These are phyloP conservation scores for Aphelenchoides besseyi DNA, from an alignment of 1,140 invertebrate species.

Conservation along the genomic window DNA sequence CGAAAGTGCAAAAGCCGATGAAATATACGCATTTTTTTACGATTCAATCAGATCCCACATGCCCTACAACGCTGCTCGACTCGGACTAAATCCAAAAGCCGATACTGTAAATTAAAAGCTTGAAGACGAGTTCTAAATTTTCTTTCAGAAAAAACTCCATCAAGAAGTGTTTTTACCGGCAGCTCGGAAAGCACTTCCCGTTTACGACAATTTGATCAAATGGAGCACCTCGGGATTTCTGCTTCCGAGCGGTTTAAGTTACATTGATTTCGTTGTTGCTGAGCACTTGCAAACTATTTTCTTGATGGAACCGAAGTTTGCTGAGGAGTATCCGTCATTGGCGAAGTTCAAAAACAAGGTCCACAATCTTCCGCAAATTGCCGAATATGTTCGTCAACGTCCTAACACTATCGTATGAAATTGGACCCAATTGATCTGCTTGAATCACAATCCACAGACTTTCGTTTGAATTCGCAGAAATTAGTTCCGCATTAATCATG, in stretches of 20 bases:
- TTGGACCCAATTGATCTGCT: no score
- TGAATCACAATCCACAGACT: no score
- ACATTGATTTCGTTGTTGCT: constrained; percentile 21
- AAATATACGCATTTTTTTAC: constrained; percentile 14
- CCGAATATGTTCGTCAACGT: neutral
- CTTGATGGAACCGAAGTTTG: constrained; percentile 17
- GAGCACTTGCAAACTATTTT: constrained; percentile 19
- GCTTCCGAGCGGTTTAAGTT: neutral
- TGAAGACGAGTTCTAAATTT: neutral
- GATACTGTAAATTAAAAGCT: constrained; percentile 2
- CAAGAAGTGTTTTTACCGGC: constrained; percentile 24
- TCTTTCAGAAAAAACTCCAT: constrained; percentile 26
- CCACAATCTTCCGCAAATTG: constrained; percentile 16
- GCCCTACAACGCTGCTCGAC: neutral
- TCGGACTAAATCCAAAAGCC: neutral
- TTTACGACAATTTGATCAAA: constrained; percentile 16
- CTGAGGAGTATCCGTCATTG: constrained; percentile 18
- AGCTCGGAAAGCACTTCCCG: constrained; percentile 2
- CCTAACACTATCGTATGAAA: constrained; percentile 14
- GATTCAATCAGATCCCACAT: no score
- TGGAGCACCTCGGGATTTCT: constrained; percentile 8
- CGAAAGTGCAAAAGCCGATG: constrained; percentile 27
- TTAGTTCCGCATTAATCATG: no score
- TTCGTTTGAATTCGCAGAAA: no score
- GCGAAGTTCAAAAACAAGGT: neutral